These are phyloP conservation scores for Cataglyphis cursor DNA, from an alignment of 2,888 invertebrate species.

Conservation along the genomic window DNA sequence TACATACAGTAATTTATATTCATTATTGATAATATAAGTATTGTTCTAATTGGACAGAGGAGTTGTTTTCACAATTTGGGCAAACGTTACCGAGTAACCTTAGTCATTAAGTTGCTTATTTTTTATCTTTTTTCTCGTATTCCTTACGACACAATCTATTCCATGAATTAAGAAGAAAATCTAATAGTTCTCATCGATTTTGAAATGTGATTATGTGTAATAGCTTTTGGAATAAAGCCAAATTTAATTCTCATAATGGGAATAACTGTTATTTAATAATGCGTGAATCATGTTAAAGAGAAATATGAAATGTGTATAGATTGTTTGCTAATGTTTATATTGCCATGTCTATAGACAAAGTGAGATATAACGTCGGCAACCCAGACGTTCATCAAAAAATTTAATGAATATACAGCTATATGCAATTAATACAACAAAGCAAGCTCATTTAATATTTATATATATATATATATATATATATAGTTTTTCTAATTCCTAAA, in stretches of 20 bases:
- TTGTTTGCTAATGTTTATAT: not conserved
- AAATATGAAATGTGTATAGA: constrained; percentile 64
- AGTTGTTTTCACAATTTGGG: constrained; percentile 77
- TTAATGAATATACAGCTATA: constrained; percentile 65
- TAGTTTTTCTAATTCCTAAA: constrained; percentile 65
- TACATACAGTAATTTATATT: constrained; percentile 80
- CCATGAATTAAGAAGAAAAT: constrained; percentile 61
- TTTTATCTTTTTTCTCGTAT: constrained; percentile 23
- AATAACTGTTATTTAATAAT: constrained; percentile 40
- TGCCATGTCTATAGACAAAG: constrained; percentile 18
- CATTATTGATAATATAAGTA: constrained; percentile 82
- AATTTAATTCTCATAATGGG: constrained; percentile 24
- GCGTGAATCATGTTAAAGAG: constrained; percentile 60
- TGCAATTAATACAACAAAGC: constrained; percentile 78
- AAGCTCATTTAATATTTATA: constrained; percentile 78
- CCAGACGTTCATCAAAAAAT: constrained; percentile 23
- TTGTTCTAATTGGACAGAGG: constrained; percentile 85
- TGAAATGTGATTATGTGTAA: constrained; percentile 44
- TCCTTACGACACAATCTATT: constrained; percentile 53
- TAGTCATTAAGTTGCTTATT: constrained; percentile 58
- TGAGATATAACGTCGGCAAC: constrained; percentile 31
- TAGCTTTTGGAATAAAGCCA: not conserved
- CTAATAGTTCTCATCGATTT: constrained; percentile 53
- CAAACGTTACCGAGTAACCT: constrained; percentile 59
- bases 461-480: constrained; percentile 5